A percentile compares a stretch with the other conserved stretches of the same genome.
Evolutionary conservation across 2,113 vertebrate species (phyloP).

Genomic region (Thinocorus orbignyianus): DNA sequence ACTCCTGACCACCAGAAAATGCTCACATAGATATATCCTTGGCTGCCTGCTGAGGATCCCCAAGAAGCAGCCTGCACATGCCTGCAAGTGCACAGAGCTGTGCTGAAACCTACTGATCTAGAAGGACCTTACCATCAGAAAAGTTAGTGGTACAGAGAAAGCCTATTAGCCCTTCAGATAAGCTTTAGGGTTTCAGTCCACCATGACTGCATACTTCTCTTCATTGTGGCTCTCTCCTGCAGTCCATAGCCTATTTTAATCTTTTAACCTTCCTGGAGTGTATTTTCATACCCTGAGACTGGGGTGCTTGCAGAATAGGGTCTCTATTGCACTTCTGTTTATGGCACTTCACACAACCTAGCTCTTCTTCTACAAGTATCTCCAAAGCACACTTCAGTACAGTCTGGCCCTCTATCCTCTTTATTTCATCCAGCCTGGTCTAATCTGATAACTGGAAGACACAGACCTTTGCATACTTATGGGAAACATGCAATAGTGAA

Average conservation of each 20-base stretch:
- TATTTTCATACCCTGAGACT: background rate
- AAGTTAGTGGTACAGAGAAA: background rate
- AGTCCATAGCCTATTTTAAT: background rate
- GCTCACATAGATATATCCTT: background rate
- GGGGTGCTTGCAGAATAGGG: background rate
- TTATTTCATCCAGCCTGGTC: background rate
- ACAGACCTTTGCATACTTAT: background rate
- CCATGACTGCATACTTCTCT: background rate
- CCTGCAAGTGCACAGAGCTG: background rate
- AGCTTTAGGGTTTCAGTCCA: background rate
- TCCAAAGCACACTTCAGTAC: background rate
- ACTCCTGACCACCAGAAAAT: background rate
- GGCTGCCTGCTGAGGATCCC: background rate
- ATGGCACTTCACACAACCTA: background rate
- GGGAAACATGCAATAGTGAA: background rate
- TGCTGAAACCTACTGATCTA: background rate
- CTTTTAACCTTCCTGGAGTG: background rate
- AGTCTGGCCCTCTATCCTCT: background rate
- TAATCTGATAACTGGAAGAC: background rate
- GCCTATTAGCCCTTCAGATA: background rate
- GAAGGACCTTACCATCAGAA: background rate
- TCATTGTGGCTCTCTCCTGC: background rate
- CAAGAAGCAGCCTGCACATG: rapidly evolving
- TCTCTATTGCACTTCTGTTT: background rate
- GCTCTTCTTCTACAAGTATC: background rate